A percentile compares a stretch with the other conserved stretches of the same genome.
phyloP scores from a whole-genome alignment of 2,888 invertebrate genomes.

The Hanleya hanleyi region DNA sequence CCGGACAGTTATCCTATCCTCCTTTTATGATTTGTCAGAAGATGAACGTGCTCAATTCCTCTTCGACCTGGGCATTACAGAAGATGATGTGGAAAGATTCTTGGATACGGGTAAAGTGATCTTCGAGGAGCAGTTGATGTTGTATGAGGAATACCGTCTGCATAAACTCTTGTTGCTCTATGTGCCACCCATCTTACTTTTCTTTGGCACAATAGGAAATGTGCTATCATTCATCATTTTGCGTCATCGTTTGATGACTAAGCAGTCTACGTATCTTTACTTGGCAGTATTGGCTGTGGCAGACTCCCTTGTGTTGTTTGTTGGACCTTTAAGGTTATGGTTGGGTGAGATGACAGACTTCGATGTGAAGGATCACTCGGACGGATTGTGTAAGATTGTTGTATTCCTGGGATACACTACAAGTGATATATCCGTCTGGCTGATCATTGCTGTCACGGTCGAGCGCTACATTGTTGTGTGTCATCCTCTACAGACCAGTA shows the following conservation, averaged over 20 bases:
- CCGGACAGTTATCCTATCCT: not conserved
- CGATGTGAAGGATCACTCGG: conserved; percentile 51
- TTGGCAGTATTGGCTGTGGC: conserved; percentile 64
- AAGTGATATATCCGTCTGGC: conserved; percentile 68
- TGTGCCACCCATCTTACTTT: conserved; percentile 62
- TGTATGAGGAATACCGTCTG: not conserved
- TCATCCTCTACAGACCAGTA: conserved; percentile 54
- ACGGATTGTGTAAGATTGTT: conserved; percentile 61
- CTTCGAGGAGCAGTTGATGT: not conserved
- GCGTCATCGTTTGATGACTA: conserved; percentile 57
- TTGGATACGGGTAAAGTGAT: not conserved
- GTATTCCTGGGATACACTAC: conserved; percentile 59
- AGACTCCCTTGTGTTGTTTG: conserved; percentile 65
- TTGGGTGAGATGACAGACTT: conserved; percentile 59
- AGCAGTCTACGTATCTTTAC: conserved; percentile 66
- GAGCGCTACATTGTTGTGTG: conserved; percentile 62
- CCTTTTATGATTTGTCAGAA: not conserved
- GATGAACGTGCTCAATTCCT: not conserved
- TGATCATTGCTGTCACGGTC: conserved; percentile 55
- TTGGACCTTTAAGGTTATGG: conserved; percentile 67
- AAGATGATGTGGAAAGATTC: not conserved
- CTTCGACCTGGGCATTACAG: not conserved
- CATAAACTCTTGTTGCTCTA: conserved; percentile 37
- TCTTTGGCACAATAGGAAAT: conserved; percentile 69
- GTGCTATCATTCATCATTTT: conserved; percentile 65